Evolutionary conservation across 2,888 invertebrate genomes (phyloP).

Genomic region (Volucella inflata): DNA sequence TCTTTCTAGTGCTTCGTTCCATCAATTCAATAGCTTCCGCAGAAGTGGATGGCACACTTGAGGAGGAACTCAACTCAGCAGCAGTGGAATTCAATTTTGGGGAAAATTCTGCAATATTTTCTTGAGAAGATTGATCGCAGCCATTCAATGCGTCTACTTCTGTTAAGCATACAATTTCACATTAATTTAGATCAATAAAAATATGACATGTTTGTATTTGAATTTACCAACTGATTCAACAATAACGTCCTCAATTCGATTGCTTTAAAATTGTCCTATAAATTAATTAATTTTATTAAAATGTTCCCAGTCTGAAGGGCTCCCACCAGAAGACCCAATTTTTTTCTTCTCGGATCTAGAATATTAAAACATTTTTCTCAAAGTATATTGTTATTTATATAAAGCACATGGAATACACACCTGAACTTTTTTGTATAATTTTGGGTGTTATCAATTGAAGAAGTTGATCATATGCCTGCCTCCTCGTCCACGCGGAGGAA

Average conservation of each 20-base stretch:
- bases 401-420: no score
- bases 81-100: background rate
- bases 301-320: constrained; percentile 6
- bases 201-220: background rate
- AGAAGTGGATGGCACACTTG: no score
- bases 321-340: constrained; percentile 3
- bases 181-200: background rate
- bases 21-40: no score
- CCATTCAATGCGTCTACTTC: background rate
- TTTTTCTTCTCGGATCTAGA: constrained; percentile 9
- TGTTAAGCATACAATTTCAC: background rate
- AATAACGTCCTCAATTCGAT: background rate
- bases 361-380: no score
- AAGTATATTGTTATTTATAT: no score
- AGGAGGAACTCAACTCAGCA: background rate
- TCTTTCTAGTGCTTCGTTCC: no score
- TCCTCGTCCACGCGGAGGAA: no score
- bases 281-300: background rate
- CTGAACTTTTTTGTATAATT: no score
- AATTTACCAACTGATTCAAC: background rate
- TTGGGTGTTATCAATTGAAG: no score
- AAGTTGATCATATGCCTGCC: no score
- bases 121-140: background rate
- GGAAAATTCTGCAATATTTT: background rate
- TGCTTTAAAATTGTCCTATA: background rate